A percentile compares a stretch with the other conserved stretches of the same genome.
Evolutionary conservation across 2,113 vertebrate genomes (phyloP).

Genomic region (Lipophrys pholis): DNA sequence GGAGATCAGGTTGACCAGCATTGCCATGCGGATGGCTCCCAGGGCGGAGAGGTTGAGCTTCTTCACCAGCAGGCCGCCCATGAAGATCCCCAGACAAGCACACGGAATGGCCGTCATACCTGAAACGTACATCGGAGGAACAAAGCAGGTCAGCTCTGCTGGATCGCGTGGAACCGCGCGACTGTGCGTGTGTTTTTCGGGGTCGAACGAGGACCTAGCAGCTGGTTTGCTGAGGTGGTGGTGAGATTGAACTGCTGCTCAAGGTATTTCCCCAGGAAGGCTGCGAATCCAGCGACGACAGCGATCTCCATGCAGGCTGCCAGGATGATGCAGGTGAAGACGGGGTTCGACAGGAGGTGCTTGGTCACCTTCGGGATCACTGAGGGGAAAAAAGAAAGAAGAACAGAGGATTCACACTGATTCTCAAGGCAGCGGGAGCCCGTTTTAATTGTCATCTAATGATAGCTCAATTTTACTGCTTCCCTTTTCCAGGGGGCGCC

Average conservation of each 20-base stretch:
- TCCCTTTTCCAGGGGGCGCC: no score
- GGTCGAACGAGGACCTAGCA: slow-evolving; percentile 87
- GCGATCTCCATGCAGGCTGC: slow-evolving; percentile 99
- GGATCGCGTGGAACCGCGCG: not conserved
- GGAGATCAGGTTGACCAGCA: slow-evolving; percentile 97
- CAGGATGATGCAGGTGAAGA: slow-evolving; percentile 97
- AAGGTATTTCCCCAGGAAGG: slow-evolving; percentile 96
- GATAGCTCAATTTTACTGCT: no score
- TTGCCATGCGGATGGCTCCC: slow-evolving; percentile 96
- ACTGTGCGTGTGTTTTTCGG: not conserved
- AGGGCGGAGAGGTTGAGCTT: slow-evolving; percentile 96
- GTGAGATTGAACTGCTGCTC: slow-evolving; percentile 99
- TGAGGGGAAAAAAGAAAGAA: slow-evolving; percentile 55
- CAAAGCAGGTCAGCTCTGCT: not conserved
- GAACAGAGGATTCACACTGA: not conserved
- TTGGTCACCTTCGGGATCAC: slow-evolving; percentile 98
- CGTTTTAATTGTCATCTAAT: no score
- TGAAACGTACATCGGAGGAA: slow-evolving; percentile 38
- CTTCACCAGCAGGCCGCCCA: slow-evolving; percentile 96
- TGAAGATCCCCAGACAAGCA: slow-evolving; percentile 96
- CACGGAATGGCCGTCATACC: slow-evolving; percentile 99
- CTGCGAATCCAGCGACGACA: slow-evolving; percentile 95
- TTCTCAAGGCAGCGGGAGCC: no score
- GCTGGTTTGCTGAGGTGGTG: slow-evolving; percentile 96
- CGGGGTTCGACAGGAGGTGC: slow-evolving; percentile 95